phyloP scores from a whole-genome alignment of 2,113 vertebrate genomes.

The Odontesthes bonariensis region DNA sequence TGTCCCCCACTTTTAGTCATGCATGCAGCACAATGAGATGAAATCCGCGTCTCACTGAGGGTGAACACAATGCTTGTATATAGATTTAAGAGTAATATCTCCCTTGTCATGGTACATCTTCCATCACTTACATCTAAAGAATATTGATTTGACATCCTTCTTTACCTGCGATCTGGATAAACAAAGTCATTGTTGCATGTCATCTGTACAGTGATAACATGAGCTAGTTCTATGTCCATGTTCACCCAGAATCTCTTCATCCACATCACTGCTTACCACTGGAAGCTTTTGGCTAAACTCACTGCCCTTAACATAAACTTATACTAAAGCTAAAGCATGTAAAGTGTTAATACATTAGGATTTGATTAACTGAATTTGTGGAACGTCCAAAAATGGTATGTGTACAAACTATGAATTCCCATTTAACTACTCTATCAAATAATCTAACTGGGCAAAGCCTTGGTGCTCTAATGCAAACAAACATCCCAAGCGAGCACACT shows the following conservation, averaged over 20 bases:
- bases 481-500: neutral
- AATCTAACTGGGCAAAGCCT: neutral
- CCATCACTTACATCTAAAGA: neutral
- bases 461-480: neutral
- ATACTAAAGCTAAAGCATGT: neutral
- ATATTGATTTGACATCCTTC: conserved; percentile 18
- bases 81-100: conserved; percentile 3
- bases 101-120: neutral
- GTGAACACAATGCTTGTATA: conserved; percentile 12
- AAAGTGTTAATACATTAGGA: neutral
- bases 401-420: neutral
- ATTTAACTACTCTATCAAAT: neutral
- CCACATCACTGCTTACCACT: neutral
- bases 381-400: neutral
- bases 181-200: neutral
- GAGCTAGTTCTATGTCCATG: neutral
- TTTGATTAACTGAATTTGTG: neutral
- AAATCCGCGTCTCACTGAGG: conserved; percentile 23
- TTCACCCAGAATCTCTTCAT: neutral
- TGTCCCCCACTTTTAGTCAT: conserved; percentile 32
- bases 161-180: conserved; percentile 2
- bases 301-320: neutral
- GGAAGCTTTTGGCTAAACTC: neutral
- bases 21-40: conserved; percentile 22
- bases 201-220: neutral